Conservation (phyloP, 2,888 invertebrate species). For the Apamea epomidion region DNA sequence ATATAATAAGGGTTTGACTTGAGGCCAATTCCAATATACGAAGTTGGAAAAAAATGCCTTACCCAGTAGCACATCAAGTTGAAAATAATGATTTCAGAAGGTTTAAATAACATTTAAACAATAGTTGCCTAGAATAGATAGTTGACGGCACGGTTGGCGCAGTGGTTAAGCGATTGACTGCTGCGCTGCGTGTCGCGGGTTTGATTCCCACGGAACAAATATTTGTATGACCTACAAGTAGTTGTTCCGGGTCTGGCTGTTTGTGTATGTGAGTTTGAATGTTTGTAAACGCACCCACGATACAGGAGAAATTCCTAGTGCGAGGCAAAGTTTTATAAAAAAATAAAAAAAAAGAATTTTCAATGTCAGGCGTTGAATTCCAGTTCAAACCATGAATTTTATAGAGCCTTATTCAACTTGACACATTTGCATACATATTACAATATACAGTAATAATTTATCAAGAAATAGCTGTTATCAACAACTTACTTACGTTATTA, state of each 20-base stretch:
- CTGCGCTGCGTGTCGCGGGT: too few relatives aligned
- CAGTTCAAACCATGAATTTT: not conserved
- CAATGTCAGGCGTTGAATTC: not conserved
- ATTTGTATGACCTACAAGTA: too few relatives aligned
- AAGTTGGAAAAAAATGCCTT: not conserved
- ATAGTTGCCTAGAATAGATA: not conserved
- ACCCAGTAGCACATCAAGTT: not conserved
- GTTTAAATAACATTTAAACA: not conserved
- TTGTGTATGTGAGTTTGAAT: too few relatives aligned
- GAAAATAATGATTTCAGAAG: not conserved
- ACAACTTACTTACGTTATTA: conserved; percentile 39
- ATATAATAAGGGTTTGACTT: not conserved
- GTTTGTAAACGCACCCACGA: too few relatives aligned
- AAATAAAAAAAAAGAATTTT: not conserved
- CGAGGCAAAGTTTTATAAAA: too few relatives aligned
- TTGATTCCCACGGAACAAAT: too few relatives aligned
- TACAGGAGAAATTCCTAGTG: too few relatives aligned
- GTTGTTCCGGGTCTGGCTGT: too few relatives aligned
- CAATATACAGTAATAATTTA: conserved; percentile 5
- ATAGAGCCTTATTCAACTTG: not conserved
- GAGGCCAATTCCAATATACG: not conserved
- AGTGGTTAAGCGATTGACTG: too few relatives aligned
- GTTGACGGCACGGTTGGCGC: too few relatives aligned
- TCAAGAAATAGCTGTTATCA: conserved; percentile 1
- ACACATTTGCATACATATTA: conserved; percentile 35